Base-by-base conservation (phyloP, 2,113 vertebrate species). In the Clinocottus analis region DNA sequence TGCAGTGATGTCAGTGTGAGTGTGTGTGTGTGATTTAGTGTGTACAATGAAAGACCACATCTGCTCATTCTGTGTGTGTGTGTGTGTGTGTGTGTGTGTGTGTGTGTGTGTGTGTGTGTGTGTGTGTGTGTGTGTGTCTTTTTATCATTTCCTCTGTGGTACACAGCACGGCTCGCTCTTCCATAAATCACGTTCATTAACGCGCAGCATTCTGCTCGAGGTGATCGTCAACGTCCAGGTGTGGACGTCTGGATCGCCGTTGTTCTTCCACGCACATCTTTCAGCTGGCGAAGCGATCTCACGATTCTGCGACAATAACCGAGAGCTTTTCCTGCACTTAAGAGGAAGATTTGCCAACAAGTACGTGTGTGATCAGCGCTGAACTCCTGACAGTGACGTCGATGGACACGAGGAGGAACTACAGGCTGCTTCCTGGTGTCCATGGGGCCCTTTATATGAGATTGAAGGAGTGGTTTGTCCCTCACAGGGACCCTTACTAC, bases 1-100 rank as follows among this genome's bases (percentile, higher is more conserved):
- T 89, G 78, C 76, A 81, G 80, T 90, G 90, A 92, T 86, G 85
- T 90, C 87, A 90, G 82, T 37, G 31, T 59, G 35, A 45, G 58
- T 60, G 29, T 59, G 25, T 29, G 31, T 59, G 45, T 55, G 27
- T 60, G 25, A 31, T 41, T 58, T 27, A 31, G 12, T 43, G 35
- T 53, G 67, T 53, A 12, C 11, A 14, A 25, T 35, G 19, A 58
- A 58, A 55, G 45, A 12, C 16, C 10, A 3, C 33, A 71, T 47
- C 11, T 63, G 43, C 13, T 62, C 33, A 23, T 37, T 62, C 33
- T 62, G 35, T 35, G 11, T 74, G 58, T 73, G 43, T 61, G 16
- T 66, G 14, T 10, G 63, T 69, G 53, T 69, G 25, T 51, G 64
- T 62, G 35, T 35, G 11, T 74, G 58, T 73, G 43, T 61, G 16